Evolutionary conservation across 2,888 invertebrate species (phyloP).

Genomic region (Galeruca laticollis): DNA sequence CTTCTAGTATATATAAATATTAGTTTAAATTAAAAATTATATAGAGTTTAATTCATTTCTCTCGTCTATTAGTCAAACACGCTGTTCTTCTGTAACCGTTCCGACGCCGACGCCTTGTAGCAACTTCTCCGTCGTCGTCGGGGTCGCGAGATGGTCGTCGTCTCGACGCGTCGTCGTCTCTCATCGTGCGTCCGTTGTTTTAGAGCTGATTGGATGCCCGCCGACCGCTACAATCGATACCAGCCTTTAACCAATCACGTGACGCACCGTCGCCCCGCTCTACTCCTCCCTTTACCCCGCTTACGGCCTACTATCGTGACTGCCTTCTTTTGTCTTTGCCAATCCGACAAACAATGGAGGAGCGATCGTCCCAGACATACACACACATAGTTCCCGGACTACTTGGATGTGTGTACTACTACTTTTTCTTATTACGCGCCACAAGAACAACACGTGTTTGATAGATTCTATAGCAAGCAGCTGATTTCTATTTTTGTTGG

Average conservation of each 20-base stretch:
- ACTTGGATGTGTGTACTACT: slow-evolving; percentile 17
- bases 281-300: slow-evolving; percentile 14
- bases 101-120: slow-evolving; percentile 16
- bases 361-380: slow-evolving; percentile 41
- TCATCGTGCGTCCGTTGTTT: slow-evolving; percentile 62
- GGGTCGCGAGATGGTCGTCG: slow-evolving; percentile 41
- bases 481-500: not conserved
- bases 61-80: no score
- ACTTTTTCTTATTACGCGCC: slow-evolving; percentile 17
- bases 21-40: no score
- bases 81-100: slow-evolving; percentile 7
- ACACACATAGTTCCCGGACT: slow-evolving; percentile 11
- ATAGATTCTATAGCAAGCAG: not conserved
- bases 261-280: slow-evolving; percentile 50
- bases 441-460: not conserved
- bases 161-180: slow-evolving; percentile 60
- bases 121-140: slow-evolving; percentile 18
- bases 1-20: no score
- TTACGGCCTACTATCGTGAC: slow-evolving; percentile 54
- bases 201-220: slow-evolving; percentile 67
- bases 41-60: no score
- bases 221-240: slow-evolving; percentile 66
- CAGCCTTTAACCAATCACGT: slow-evolving; percentile 64
- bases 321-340: slow-evolving; percentile 65
- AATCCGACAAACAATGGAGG: slow-evolving; percentile 66